Percentiles rank a stretch among this genome's conserved stretches.
Conservation (phyloP, 2,888 invertebrate species). For the Boloria selene region DNA sequence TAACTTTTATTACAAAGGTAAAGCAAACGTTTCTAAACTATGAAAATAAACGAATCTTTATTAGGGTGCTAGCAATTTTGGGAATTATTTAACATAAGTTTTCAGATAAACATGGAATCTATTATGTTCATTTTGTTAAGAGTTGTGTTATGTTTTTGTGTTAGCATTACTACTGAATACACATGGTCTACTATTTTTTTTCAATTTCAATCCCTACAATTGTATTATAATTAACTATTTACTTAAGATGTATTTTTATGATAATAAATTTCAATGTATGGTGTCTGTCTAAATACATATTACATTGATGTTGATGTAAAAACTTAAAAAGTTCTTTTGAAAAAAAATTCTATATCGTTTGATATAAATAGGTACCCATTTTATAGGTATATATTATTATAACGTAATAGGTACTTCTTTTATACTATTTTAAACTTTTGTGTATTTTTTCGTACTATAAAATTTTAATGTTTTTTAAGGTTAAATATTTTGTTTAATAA, state of each 20-base stretch:
- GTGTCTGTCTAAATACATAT: too few relatives aligned
- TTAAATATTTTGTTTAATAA: too few relatives aligned
- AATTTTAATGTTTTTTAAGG: not conserved
- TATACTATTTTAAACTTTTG: not conserved
- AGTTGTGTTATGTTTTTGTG: constrained; percentile 2
- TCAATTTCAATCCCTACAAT: too few relatives aligned
- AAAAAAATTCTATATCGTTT: too few relatives aligned
- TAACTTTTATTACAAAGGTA: constrained; percentile 5
- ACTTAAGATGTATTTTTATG: not conserved
- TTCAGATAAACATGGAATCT: constrained; percentile 9
- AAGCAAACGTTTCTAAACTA: constrained; percentile 1
- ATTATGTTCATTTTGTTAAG: constrained; percentile 4
- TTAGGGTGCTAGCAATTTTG: constrained; percentile 6
- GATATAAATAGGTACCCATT: too few relatives aligned
- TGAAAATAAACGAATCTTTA: constrained; percentile 12
- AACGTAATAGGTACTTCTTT: too few relatives aligned
- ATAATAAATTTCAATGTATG: too few relatives aligned
- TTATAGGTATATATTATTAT: too few relatives aligned
- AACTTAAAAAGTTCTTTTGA: too few relatives aligned
- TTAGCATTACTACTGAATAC: not conserved
- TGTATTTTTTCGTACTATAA: not conserved
- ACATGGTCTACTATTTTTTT: too few relatives aligned
- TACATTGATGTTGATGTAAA: too few relatives aligned
- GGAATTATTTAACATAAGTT: constrained; percentile 11
- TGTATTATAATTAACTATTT: too few relatives aligned